These are phyloP conservation scores for Notothenia coriiceps DNA, from an alignment of 2,113 vertebrate genomes.

Conservation along the genomic window DNA sequence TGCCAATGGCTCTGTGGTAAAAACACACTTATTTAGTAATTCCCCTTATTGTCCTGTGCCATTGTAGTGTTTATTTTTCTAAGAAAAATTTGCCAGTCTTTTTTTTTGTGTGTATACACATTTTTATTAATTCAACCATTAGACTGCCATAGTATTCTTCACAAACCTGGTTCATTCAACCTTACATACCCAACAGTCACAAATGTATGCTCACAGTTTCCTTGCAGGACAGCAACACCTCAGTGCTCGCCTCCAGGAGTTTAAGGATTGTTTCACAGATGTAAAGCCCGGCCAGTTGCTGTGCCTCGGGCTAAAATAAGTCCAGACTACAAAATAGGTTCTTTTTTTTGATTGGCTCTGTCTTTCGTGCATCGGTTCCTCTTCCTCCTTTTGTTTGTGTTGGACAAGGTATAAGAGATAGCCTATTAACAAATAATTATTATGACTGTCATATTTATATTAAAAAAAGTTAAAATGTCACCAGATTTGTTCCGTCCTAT, in stretches of 20 bases:
- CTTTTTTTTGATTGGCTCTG: constrained; percentile 6
- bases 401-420: constrained; percentile 60
- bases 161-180: constrained; percentile 36
- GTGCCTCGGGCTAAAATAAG: constrained; percentile 46
- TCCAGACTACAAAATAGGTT: constrained; percentile 19
- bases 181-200: constrained; percentile 27
- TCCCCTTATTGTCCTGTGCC: constrained; percentile 67
- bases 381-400: constrained; percentile 46
- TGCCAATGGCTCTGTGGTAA: constrained; percentile 55
- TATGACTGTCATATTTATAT: constrained; percentile 78
- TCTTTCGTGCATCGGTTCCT: constrained; percentile 41
- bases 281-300: background rate
- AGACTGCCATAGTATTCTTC: constrained; percentile 54
- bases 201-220: constrained; percentile 21
- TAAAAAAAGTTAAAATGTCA: constrained; percentile 48
- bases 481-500: constrained; percentile 66
- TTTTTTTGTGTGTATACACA: constrained; percentile 29
- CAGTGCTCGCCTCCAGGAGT: constrained; percentile 22
- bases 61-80: constrained; percentile 77
- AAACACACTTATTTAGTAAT: constrained; percentile 52
- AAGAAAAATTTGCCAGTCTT: constrained; percentile 45
- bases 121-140: constrained; percentile 60
- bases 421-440: constrained; percentile 64
- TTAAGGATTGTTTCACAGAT: constrained; percentile 17
- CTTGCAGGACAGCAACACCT: constrained; percentile 30